Conservation (phyloP, 2,888 invertebrate species). For the Andrena camellia region DNA sequence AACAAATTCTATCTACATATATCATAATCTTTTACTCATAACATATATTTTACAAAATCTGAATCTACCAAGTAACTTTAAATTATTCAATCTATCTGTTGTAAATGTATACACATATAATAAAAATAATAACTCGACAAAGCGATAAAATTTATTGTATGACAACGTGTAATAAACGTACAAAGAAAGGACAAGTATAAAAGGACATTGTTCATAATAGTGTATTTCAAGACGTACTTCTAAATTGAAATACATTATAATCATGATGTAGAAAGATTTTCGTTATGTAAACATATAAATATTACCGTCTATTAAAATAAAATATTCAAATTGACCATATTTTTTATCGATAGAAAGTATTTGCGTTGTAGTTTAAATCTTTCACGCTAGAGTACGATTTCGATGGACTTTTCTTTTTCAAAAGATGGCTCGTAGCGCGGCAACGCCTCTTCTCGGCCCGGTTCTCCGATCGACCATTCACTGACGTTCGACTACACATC, state of each 20-base stretch:
- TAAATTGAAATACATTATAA: neutral
- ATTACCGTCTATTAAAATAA: neutral
- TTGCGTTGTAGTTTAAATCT: constrained; percentile 45
- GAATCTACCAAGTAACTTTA: too few relatives aligned
- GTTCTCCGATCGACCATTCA: constrained; percentile 53
- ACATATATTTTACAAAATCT: neutral
- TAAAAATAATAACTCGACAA: too few relatives aligned
- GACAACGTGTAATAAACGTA: too few relatives aligned
- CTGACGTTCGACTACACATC: constrained; percentile 55
- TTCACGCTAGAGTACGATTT: constrained; percentile 50
- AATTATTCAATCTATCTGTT: too few relatives aligned
- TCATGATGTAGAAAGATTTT: neutral
- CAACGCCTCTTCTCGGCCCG: constrained; percentile 46
- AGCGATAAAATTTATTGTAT: too few relatives aligned
- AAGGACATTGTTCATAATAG: neutral
- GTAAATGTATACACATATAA: too few relatives aligned
- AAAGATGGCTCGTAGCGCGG: constrained; percentile 59
- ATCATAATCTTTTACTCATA: neutral
- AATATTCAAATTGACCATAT: constrained; percentile 1
- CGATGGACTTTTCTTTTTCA: constrained; percentile 44
- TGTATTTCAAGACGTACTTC: neutral
- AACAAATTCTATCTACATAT: too few relatives aligned
- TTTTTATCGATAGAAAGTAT: constrained; percentile 22
- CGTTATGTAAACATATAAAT: neutral
- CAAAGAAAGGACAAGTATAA: too few relatives aligned